These are phyloP conservation scores for Octopus sinensis DNA, from an alignment of 1,140 invertebrate genomes.

Conservation along the genomic window DNA sequence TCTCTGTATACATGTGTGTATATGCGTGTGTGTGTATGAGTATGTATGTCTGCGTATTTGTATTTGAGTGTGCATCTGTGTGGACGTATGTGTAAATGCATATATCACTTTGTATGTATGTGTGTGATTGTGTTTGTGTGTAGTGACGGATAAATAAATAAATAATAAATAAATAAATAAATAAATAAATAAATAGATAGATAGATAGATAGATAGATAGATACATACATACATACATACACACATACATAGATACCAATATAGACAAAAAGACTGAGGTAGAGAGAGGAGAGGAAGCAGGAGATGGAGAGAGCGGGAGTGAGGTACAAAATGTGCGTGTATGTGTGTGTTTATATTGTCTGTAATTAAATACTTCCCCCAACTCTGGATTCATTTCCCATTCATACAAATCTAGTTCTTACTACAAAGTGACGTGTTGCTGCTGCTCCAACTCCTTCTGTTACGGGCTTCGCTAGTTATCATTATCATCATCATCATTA, in stretches of 20 bases:
- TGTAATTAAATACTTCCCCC: too few species aligned
- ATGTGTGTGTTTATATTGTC: too few species aligned
- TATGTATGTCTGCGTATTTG: background rate
- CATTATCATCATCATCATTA: background rate
- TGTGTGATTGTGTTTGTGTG: background rate
- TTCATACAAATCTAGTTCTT: background rate
- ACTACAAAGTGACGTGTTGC: background rate
- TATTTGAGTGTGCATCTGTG: background rate
- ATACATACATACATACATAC: background rate
- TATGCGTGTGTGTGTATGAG: background rate
- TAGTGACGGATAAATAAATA: background rate
- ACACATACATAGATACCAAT: background rate
- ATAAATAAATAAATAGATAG: background rate
- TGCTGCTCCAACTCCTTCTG: background rate
- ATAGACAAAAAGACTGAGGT: background rate
- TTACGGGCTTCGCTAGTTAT: conserved; percentile 14
- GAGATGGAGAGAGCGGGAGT: background rate
- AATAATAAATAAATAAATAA: background rate
- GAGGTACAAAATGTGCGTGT: too few species aligned
- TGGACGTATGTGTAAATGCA: background rate
- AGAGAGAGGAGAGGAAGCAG: background rate
- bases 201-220: background rate
- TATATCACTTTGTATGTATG: background rate
- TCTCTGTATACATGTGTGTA: background rate
- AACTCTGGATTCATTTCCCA: too few species aligned